These are phyloP conservation scores for Chelon auratus DNA, from an alignment of 2,797 vertebrate genomes.

Conservation along the genomic window DNA sequence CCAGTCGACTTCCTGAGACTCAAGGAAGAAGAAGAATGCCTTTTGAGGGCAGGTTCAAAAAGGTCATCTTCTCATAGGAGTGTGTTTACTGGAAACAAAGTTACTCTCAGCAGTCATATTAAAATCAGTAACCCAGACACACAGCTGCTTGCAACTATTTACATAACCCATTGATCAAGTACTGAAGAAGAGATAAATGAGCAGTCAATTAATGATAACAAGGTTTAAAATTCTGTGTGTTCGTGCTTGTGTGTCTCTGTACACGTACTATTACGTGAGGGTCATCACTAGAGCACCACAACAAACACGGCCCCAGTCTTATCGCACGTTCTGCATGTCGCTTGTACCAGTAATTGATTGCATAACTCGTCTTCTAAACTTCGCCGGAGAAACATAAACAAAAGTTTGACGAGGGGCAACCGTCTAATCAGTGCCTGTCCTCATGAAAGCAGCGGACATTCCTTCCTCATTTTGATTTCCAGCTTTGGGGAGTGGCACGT, in stretches of 20 bases:
- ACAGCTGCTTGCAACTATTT: conserved; percentile 23
- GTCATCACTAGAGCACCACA: conserved; percentile 13
- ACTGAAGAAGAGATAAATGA: conserved; percentile 49
- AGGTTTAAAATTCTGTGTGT: conserved; percentile 32
- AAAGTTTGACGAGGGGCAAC: conserved; percentile 23
- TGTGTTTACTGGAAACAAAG: too few species aligned
- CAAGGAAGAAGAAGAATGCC: too few species aligned
- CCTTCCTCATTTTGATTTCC: conserved; percentile 30
- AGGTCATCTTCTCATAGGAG: too few species aligned
- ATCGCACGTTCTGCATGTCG: conserved; percentile 11
- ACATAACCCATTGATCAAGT: conserved; percentile 66
- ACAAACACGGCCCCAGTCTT: neutral
- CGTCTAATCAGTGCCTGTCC: conserved; percentile 17
- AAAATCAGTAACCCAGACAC: conserved; percentile 19
- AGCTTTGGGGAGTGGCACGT: neutral
- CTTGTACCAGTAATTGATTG: conserved; percentile 20
- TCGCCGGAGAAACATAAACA: conserved; percentile 49
- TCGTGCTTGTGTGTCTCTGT: conserved; percentile 12
- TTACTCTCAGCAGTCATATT: neutral
- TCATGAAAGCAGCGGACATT: conserved; percentile 39
- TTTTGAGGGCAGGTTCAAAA: too few species aligned
- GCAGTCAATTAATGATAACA: conserved; percentile 38
- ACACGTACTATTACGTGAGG: neutral
- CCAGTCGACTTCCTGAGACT: too few species aligned
- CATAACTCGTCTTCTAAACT: conserved; percentile 36